phyloP scores from a whole-genome alignment of 2,888 invertebrate species.

The Orchesella flavescens region DNA sequence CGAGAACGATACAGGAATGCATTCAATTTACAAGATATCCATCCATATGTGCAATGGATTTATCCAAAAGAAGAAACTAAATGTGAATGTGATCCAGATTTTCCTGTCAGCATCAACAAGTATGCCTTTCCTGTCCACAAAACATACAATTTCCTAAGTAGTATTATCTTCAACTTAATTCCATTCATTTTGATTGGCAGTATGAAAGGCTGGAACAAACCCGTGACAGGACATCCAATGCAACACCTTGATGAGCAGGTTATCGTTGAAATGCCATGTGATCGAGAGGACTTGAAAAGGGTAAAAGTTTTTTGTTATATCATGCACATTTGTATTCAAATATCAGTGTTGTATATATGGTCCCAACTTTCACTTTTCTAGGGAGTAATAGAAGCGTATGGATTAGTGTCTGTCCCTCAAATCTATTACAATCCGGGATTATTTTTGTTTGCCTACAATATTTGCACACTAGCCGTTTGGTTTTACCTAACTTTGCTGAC shows the following conservation, averaged over 20 bases:
- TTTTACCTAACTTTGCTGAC: slow-evolving; percentile 19
- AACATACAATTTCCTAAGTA: neutral
- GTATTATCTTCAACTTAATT: neutral
- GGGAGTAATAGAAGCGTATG: slow-evolving; percentile 33
- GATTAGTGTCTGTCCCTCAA: slow-evolving; percentile 44
- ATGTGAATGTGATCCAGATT: slow-evolving; percentile 49
- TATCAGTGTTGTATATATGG: no score
- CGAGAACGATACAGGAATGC: slow-evolving; percentile 57
- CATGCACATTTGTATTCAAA: neutral
- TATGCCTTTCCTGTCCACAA: neutral
- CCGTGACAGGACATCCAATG: slow-evolving; percentile 57
- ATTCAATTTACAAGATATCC: slow-evolving; percentile 55
- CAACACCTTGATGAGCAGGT: slow-evolving; percentile 62
- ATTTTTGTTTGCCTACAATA: slow-evolving; percentile 8
- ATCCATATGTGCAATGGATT: slow-evolving; percentile 55
- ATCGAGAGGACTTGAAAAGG: slow-evolving; percentile 36
- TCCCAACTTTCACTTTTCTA: no score
- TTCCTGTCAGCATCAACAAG: slow-evolving; percentile 46
- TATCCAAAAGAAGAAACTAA: slow-evolving; percentile 20
- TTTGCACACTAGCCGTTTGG: slow-evolving; percentile 14
- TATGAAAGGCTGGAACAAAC: slow-evolving; percentile 57
- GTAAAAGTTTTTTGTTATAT: slow-evolving; percentile 7
- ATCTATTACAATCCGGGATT: slow-evolving; percentile 30
- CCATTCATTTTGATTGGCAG: neutral
- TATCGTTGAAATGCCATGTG: slow-evolving; percentile 68